Conservation (phyloP, 1,140 invertebrate genomes). For the Drosophila carrolli region DNA sequence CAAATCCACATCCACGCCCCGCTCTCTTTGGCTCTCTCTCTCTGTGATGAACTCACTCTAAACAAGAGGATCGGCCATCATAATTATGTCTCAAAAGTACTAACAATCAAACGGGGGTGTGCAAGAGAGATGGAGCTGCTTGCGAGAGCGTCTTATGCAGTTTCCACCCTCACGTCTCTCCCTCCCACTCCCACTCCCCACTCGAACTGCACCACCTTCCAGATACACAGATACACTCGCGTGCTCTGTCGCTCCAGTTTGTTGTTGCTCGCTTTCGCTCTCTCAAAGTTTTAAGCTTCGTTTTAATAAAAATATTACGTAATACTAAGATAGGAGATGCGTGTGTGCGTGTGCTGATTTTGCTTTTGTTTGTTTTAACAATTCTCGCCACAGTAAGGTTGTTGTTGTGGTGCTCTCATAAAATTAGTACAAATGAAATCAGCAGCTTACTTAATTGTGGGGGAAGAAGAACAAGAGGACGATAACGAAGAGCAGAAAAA, state of each 20-base stretch:
- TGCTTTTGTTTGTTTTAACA: conserved; percentile 60
- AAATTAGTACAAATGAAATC: conserved; percentile 60
- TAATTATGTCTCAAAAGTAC: conserved; percentile 33
- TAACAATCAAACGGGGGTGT: conserved; percentile 1
- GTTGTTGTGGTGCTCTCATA: conserved; percentile 27
- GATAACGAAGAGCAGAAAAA: conserved; percentile 1
- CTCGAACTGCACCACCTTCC: conserved; percentile 34
- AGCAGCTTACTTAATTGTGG: conserved; percentile 29
- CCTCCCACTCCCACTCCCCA: conserved; percentile 2
- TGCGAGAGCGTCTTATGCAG: conserved; percentile 31
- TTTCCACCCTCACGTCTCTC: conserved; percentile 28
- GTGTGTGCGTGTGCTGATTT: conserved; percentile 42
- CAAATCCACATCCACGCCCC: conserved; percentile 48
- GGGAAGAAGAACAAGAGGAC: neutral
- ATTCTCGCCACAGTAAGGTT: conserved; percentile 30
- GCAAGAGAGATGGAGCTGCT: conserved; percentile 2
- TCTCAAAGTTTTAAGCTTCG: conserved; percentile 73
- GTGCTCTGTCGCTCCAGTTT: conserved; percentile 47
- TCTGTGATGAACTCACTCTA: conserved; percentile 42
- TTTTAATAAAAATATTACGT: conserved; percentile 82
- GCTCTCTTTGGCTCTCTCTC: conserved; percentile 22
- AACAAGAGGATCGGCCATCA: conserved; percentile 44
- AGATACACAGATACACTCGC: conserved; percentile 28
- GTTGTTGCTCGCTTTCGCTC: conserved; percentile 43
- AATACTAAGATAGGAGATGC: conserved; percentile 72